Conservation (phyloP, 2,888 invertebrate species). For the Aphidoletes aphidimyza region DNA sequence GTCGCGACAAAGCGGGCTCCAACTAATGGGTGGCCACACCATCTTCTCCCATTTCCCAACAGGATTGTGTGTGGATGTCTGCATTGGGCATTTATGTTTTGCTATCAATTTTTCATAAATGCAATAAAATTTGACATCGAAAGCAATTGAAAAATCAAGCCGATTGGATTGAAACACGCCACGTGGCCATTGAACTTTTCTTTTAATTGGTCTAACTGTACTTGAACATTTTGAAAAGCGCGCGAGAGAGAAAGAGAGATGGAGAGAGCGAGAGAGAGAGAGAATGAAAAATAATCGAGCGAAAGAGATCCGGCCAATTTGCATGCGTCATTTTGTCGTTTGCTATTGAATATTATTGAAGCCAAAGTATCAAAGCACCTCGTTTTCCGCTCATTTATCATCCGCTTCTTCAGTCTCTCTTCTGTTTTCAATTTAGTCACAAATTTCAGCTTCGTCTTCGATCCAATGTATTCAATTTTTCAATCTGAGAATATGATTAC, state of each 20-base stretch:
- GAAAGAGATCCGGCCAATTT: constrained; percentile 23
- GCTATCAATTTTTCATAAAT: not conserved
- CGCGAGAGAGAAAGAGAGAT: too few species aligned
- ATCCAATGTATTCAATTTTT: not conserved
- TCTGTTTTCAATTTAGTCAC: too few species aligned
- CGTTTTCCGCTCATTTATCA: constrained; percentile 38
- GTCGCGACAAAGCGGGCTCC: not conserved
- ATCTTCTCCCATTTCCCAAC: too few species aligned
- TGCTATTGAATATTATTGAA: not conserved
- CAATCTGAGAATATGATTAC: constrained; percentile 6
- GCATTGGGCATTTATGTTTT: not conserved
- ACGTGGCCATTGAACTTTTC: constrained; percentile 15
- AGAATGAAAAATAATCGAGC: too few species aligned
- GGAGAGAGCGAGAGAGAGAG: too few species aligned
- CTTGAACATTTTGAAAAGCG: constrained; percentile 1
- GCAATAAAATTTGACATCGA: not conserved
- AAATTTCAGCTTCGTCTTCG: not conserved
- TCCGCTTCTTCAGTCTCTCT: not conserved
- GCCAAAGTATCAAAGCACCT: not conserved
- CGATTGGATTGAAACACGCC: not conserved
- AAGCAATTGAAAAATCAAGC: not conserved
- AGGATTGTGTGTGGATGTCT: too few species aligned
- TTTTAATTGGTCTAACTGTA: constrained; percentile 2
- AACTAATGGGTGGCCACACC: not conserved
- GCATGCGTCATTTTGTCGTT: not conserved